Evolutionary conservation across 2,113 vertebrate genomes (phyloP).

Genomic region (Labeo catla): DNA sequence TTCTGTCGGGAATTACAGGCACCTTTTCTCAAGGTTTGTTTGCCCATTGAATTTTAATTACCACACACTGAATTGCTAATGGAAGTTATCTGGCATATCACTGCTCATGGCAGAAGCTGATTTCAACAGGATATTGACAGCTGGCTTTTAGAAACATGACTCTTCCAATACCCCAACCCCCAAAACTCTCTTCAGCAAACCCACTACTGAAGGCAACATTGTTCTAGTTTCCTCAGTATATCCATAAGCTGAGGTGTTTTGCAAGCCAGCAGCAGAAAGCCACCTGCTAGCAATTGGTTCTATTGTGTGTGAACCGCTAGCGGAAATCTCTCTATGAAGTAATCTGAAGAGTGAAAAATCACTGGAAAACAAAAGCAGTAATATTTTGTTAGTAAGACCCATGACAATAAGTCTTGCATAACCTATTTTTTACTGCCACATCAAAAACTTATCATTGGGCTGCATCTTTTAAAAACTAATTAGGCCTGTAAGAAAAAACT

Average conservation of each 20-base stretch:
- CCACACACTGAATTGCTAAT: neutral
- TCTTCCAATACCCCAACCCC: constrained; percentile 10
- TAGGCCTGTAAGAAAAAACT: neutral
- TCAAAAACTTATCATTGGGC: neutral
- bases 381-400: neutral
- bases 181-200: neutral
- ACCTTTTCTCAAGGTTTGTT: constrained; percentile 69
- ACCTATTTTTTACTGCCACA: constrained; percentile 15
- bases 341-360: neutral
- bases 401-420: neutral
- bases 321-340: neutral
- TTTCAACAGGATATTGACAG: constrained; percentile 37
- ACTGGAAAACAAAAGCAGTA: neutral
- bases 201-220: constrained; percentile 18
- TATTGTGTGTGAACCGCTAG: constrained; percentile 1
- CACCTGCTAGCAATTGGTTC: constrained; percentile 50
- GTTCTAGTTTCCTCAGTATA: constrained; percentile 11
- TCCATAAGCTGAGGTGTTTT: constrained; percentile 36
- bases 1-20: constrained; percentile 65
- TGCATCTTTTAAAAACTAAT: neutral
- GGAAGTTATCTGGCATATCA: neutral
- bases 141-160: constrained; percentile 37
- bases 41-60: neutral
- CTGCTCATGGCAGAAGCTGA: neutral
- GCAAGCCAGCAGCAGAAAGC: constrained; percentile 31